These are phyloP conservation scores for Lasioglossum morio DNA, from an alignment of 2,888 invertebrate genomes.

Conservation along the genomic window DNA sequence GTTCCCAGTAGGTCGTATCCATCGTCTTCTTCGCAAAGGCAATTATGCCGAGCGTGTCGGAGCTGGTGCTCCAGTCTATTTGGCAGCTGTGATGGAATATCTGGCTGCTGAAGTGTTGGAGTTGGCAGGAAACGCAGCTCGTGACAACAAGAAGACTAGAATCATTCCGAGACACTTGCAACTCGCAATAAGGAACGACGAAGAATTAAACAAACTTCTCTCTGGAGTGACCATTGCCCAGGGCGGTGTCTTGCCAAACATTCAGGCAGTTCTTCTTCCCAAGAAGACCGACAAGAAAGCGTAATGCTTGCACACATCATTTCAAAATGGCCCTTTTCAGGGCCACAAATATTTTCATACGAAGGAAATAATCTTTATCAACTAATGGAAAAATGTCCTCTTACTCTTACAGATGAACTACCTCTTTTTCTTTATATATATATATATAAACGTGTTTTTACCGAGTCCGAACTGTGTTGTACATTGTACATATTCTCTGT, in stretches of 20 bases:
- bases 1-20: slow-evolving; percentile 88
- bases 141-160: slow-evolving; percentile 89
- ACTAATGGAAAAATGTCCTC: not conserved
- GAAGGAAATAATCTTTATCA: not conserved
- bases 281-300: slow-evolving; percentile 87
- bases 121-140: slow-evolving; percentile 88
- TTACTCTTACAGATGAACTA: not conserved
- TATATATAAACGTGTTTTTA: not conserved
- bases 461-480: no score
- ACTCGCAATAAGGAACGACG: slow-evolving; percentile 92
- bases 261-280: slow-evolving; percentile 90
- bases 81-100: slow-evolving; percentile 88
- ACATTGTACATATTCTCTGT: no score
- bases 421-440: not conserved
- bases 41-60: slow-evolving; percentile 88
- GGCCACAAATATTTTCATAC: not conserved
- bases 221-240: slow-evolving; percentile 92
- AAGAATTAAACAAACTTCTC: slow-evolving; percentile 91
- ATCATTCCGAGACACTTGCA: slow-evolving; percentile 82
- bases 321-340: slow-evolving; percentile 65
- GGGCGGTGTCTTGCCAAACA: slow-evolving; percentile 93
- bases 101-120: slow-evolving; percentile 90
- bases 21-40: slow-evolving; percentile 87
- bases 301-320: slow-evolving; percentile 39
- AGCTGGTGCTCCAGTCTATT: slow-evolving; percentile 86